Base-by-base conservation (phyloP, 2,113 vertebrate species). In the Pelecanoides urinatrix region DNA sequence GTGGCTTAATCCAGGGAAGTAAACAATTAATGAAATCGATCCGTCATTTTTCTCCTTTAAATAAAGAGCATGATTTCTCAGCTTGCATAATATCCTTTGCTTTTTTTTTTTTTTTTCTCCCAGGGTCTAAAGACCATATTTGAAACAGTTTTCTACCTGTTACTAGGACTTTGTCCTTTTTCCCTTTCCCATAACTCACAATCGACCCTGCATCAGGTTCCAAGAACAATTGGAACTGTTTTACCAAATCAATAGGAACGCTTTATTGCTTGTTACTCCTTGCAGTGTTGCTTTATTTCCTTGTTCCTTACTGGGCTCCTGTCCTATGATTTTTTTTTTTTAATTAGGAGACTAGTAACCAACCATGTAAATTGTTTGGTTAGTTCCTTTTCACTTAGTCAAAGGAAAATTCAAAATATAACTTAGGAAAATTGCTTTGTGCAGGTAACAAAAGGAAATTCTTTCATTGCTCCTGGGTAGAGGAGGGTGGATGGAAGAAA, bases 61-160 rank as follows among this genome's bases (percentile, higher is more conserved):
- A 59, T 32, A 53, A 75, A 71, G 86, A 62, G 9, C 23, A 20
- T 30, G 14, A 65, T 92, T 91, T 73, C 61, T 94, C 36, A 32
- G n/a, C 62, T 92, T 76, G 32, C 49, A 29, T 21, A 13, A 45
- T 36, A 25, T 26, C 5, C 4, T 70, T 53, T 53, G 7, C 10
- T 10, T 4, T 30, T 34, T 32, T 44, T 66, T 14, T 34, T 76
- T 53, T 50, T 30, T 21, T 13, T 17, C 42, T 76, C 29, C 53
- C 55, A 38, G 19, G 40, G 56, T 71, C 71, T 80, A 56, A 86
- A 94, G 79, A 72, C 42, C 12, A 1, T 36, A 58, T 80, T 91
- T 93, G 63, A 93, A 94, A 84, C 20, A 70, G 53, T 86, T 97
- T 91, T 88, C 77, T 90, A 21, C 81, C 86, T 96, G 40, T 73